A percentile compares a stretch with the other conserved stretches of the same genome.
phyloP scores from a whole-genome alignment of 1,140 invertebrate species.

The Leucophenga varia region DNA sequence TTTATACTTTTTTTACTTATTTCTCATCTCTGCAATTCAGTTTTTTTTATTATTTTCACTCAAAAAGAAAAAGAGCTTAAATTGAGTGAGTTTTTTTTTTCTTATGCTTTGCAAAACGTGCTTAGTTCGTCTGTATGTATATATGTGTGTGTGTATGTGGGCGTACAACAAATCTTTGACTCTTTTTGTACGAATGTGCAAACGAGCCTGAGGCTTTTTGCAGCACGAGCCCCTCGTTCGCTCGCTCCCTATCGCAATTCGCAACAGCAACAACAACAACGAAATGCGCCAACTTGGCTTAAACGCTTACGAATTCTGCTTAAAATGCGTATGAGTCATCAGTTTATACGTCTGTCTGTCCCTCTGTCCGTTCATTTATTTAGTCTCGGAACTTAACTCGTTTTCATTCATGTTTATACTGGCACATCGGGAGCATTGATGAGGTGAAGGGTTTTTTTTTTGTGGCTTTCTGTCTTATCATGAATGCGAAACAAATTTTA shows the following conservation, averaged over 20 bases:
- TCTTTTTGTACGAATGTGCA: too few relatives aligned
- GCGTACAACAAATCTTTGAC: too few relatives aligned
- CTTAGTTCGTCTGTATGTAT: too few relatives aligned
- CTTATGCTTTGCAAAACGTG: too few relatives aligned
- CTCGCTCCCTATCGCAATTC: conserved; percentile 1
- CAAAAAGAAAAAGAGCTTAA: conserved; percentile 7
- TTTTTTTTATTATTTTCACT: too few relatives aligned
- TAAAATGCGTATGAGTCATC: conserved; percentile 47
- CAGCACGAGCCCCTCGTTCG: not conserved
- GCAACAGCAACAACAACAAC: too few relatives aligned
- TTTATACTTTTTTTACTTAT: not conserved
- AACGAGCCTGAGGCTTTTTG: conserved; percentile 29
- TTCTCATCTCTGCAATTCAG: conserved; percentile 4
- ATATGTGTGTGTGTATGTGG: not conserved
- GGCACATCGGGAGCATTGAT: too few relatives aligned
- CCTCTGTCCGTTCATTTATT: conserved; percentile 33
- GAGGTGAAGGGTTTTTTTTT: too few relatives aligned
- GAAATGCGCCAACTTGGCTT: conserved; percentile 28
- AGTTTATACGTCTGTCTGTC: conserved; percentile 7
- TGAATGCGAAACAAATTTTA: too few relatives aligned
- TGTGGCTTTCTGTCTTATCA: too few relatives aligned
- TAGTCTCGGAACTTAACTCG: conserved; percentile 1
- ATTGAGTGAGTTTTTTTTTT: conserved; percentile 23
- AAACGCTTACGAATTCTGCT: conserved; percentile 42
- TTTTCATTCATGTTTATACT: too few relatives aligned